Evolutionary conservation across 2,797 vertebrate genomes (phyloP), one percentile per base, ranked within the genome.

Genomic region (Aselliscus stoliczkanus): DNA sequence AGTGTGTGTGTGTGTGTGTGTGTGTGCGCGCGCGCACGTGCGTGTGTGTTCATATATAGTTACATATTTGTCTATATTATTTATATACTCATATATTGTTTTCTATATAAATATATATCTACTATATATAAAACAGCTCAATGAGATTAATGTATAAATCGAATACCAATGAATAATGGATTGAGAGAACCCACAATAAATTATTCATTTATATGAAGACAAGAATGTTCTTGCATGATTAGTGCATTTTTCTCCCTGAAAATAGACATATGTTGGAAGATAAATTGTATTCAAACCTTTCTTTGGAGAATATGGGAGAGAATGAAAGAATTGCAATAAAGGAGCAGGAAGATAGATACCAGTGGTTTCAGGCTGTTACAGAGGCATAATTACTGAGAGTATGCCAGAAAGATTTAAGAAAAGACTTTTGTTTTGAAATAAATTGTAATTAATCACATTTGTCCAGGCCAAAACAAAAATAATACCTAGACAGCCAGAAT

Each of bases 151-250:
- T 90, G 20, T 54, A 88, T 47, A 79, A 75, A 14, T 77, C 2
- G 1, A 86, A 72, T 80, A 73, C 25, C 20, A 91, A 37, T 91
- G 12, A 72, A 79, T 83, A 94, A 85, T 80, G 81, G 82, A 90
- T 87, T 93, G 11, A 86, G n/a, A 95, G 39, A 82, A 37, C 10
- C 0, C 31, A 82, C 25, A 42, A 80, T 93, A 96, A 93, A 89
- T 87, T 93, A 93, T 86, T 85, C 79, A 96, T 67, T 87, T 62
- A 50, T 50, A 90, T 52, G 7, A 88, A 93, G 47, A 94, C 62
- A 84, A 39, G 13, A 86, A 60, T 88, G 65, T 67, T 44, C 58
- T 94, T 81, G 11, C 70, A 92, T 80, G 91, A 75, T 93, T 75
- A 93, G 12, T 92, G 1, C 18, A 62, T 80, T 83, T 83, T 91